Conservation (phyloP, 2,113 vertebrate species). For the Rynchops niger region DNA sequence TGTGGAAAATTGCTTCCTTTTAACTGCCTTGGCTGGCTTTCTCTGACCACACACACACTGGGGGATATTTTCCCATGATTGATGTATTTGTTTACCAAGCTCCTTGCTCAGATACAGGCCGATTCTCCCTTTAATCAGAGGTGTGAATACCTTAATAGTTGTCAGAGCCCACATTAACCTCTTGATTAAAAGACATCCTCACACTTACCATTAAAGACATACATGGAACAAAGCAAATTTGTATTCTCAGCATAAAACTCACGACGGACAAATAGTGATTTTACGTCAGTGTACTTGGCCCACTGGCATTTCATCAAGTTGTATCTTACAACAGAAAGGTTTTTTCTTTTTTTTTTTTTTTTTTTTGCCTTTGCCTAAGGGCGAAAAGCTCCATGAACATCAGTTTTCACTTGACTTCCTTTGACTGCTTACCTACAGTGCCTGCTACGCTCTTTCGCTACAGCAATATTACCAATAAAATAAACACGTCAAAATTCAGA, state of each 20-base stretch:
- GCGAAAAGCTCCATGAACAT: slow-evolving; percentile 4
- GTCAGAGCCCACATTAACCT: slow-evolving; percentile 48
- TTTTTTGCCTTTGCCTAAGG: slow-evolving; percentile 15
- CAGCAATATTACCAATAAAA: slow-evolving; percentile 39
- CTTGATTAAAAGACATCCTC: slow-evolving; percentile 58
- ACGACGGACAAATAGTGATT: background rate
- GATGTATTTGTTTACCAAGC: slow-evolving; percentile 59
- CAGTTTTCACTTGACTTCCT: slow-evolving; percentile 7
- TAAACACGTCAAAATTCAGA: slow-evolving; percentile 58
- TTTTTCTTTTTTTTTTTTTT: background rate
- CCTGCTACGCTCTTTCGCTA: background rate
- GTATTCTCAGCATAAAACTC: background rate
- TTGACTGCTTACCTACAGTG: slow-evolving; percentile 7
- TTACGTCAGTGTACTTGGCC: background rate
- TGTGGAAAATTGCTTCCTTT: slow-evolving; percentile 70
- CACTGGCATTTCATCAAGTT: background rate
- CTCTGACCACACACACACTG: slow-evolving; percentile 31
- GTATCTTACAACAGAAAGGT: background rate
- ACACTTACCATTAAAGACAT: background rate
- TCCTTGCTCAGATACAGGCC: slow-evolving; percentile 32
- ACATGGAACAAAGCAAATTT: background rate
- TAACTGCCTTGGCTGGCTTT: slow-evolving; percentile 56
- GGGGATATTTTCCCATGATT: slow-evolving; percentile 49
- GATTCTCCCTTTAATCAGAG: slow-evolving; percentile 65
- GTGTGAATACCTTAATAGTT: slow-evolving; percentile 58